Evolutionary conservation across 2,888 invertebrate species (phyloP).

Genomic region (Vanessa cardui): DNA sequence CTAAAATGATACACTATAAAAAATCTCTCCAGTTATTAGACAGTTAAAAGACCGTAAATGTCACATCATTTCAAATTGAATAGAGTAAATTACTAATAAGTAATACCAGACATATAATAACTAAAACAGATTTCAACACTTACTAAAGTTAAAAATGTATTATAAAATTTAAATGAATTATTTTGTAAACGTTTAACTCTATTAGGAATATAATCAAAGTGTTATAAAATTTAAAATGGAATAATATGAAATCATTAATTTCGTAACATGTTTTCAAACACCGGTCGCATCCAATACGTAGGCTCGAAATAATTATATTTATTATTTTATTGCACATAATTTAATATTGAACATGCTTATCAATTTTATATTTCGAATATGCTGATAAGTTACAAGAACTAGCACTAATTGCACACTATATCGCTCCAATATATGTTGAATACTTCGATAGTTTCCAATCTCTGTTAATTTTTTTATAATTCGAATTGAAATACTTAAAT

Average conservation of each 20-base stretch:
- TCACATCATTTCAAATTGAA: constrained; percentile 41
- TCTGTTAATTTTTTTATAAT: too few relatives aligned
- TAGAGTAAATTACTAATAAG: constrained; percentile 26
- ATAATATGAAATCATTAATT: constrained; percentile 38
- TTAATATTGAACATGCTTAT: background rate
- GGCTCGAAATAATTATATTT: constrained; percentile 3
- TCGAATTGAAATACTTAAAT: too few relatives aligned
- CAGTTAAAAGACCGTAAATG: constrained; percentile 14
- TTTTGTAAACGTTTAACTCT: constrained; percentile 53
- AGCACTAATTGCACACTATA: too few relatives aligned
- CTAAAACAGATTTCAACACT: constrained; percentile 56
- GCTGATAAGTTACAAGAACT: too few relatives aligned
- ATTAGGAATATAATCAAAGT: constrained; percentile 61
- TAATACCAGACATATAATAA: constrained; percentile 45
- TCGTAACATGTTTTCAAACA: constrained; percentile 29
- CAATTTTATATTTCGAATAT: too few relatives aligned
- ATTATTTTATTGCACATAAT: background rate
- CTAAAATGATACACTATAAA: background rate
- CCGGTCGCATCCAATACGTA: constrained; percentile 17
- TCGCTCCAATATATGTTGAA: too few relatives aligned
- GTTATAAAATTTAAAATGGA: constrained; percentile 53
- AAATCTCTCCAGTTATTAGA: constrained; percentile 1
- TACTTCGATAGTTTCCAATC: too few relatives aligned
- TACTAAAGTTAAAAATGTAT: constrained; percentile 53
- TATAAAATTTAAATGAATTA: constrained; percentile 50